Base-by-base conservation (phyloP, 2,797 vertebrate species). In the Sitta carolinensis region DNA sequence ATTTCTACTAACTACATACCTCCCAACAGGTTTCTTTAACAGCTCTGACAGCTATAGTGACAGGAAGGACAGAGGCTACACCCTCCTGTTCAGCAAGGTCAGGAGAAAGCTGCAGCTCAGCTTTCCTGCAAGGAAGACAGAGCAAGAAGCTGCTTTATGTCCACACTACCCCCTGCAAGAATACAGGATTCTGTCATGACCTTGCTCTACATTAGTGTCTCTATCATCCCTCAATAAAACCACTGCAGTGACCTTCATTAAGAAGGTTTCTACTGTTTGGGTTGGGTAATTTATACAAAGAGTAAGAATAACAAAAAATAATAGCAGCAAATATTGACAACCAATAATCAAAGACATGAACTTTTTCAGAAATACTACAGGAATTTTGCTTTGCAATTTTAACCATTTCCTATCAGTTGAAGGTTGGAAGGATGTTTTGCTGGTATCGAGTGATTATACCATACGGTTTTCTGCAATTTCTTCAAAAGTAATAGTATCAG, bases 51-150 rank as follows among this genome's bases (percentile, higher is more conserved):
- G 62, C 73, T 88, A 83, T 2, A 47, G 32, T 22, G 51, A 83
- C 63, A 72, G 58, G 66, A 75, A 75, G 79, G 54, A 86, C 4
- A 0, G 36, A 48, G 54, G 32, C 68, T 94, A 91, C 89, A 94
- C 79, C 91, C 79, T 84, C 64, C 69, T 88, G 75, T 29, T 73
- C 79, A 81, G 79, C 82, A 72, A 87, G 73, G 78, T 82, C 87
- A 93, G 72, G 52, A 87, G 48, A 73, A 79, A 94, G 47, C 76
- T 32, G 20, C 57, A 73, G 62, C 42, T 85, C 75, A 32, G 61
- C 84, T 87, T 62, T 43, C 52, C 58, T 64, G 75, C 42, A 47
- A 64, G 63, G 68, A 52, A 40, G 45, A 43, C 22, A 58, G 64
- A 72, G 36, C 34, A 50, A 30, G 43, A 72, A 74, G 22, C 55